A percentile compares a stretch with the other conserved stretches of the same genome.
Evolutionary conservation across 2,888 invertebrate species (phyloP).

Genomic region (Limulus polyphemus): DNA sequence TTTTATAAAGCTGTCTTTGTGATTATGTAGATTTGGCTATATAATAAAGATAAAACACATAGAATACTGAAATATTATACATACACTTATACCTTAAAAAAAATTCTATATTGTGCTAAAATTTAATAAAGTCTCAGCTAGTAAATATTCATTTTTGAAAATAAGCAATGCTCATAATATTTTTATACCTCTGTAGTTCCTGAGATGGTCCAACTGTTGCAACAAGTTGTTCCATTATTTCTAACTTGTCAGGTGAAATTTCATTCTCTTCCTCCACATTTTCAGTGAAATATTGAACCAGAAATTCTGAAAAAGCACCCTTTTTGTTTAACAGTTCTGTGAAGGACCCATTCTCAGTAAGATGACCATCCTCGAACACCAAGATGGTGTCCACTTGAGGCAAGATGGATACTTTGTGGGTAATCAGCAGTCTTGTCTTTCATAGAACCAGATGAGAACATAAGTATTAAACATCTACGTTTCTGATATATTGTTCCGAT

Average conservation of each 20-base stretch:
- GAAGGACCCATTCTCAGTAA: conserved; percentile 83
- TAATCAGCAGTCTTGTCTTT: conserved; percentile 76
- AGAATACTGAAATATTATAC: no score
- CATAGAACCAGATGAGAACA: background rate
- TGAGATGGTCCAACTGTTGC: conserved; percentile 9
- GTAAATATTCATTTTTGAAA: no score
- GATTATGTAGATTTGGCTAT: no score
- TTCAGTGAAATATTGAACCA: conserved; percentile 41
- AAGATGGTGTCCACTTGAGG: conserved; percentile 80
- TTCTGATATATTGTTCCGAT: no score
- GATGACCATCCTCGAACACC: conserved; percentile 71
- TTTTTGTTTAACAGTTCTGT: conserved; percentile 69
- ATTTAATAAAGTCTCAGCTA: no score
- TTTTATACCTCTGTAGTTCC: no score
- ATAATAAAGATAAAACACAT: no score
- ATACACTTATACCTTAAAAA: no score
- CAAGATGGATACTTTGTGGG: conserved; percentile 86
- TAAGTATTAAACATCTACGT: no score
- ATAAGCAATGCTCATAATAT: no score
- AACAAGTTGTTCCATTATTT: conserved; percentile 17
- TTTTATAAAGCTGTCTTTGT: no score
- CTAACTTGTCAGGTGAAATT: conserved; percentile 13
- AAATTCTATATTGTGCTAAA: no score
- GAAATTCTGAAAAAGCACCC: conserved; percentile 45
- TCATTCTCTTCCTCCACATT: conserved; percentile 33